Base-by-base conservation (phyloP, 2,797 vertebrate genomes). In the Gambelia wislizenii region DNA sequence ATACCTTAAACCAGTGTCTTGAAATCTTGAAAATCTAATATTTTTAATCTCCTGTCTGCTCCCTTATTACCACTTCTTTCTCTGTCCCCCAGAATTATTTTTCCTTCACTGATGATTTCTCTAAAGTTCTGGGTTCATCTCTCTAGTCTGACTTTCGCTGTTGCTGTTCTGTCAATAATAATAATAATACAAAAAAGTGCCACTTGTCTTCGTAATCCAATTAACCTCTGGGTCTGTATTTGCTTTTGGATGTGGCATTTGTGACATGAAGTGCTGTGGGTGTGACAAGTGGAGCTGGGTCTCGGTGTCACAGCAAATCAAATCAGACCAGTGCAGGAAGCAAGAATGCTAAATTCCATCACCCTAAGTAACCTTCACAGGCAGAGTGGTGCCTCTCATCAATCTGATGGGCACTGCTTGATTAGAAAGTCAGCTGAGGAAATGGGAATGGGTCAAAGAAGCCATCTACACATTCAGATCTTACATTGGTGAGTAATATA, bases 131-230 rank as follows among this genome's bases (percentile, higher is more conserved):
- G 70, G 22, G 56, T 39, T 76, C 54, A 39, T 2, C 12, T 36
- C 47, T 74, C 33, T 85, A 49, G 47, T 76, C 70, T 88, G 83
- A 82, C 16, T 39, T 9, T 20, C 13, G 12, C 69, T 25, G 59
- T 81, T 47, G 33, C 61, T 85, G 77, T 56, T 82, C 47, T 85
- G 70, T 81, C 77, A 85, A 80, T 89, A 64, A 77, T 14, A 49
- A 83, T 36, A 1, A 52, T 8, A 39, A 44, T 30, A 52, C 1
- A 27, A 70, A 30, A 59, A 59, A 3, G 14, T 69, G 33, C 25
- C 64, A 72, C 72, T 86, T 91, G 79, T 91, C 84, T 89, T 86
- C 64, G 1, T 89, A 89, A 91, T 89, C 80, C 84, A 91, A 44
- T 91, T 91, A 91, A 89, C 84, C 84, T 72, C 64, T 72, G 4